Evolutionary conservation across 2,113 vertebrate genomes (phyloP).

Genomic region (Epinephelus lanceolatus): DNA sequence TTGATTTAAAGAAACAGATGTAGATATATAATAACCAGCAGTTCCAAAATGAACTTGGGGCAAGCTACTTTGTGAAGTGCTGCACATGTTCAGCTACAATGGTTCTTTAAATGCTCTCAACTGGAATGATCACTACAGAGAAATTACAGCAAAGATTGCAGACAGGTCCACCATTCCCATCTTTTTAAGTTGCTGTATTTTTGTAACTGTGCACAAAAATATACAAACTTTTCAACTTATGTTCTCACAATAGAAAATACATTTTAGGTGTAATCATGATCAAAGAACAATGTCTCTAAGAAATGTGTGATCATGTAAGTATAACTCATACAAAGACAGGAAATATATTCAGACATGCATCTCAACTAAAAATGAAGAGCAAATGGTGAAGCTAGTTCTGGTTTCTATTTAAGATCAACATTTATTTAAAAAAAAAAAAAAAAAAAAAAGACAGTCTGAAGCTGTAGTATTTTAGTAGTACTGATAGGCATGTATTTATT

Average conservation of each 20-base stretch:
- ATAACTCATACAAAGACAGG: neutral
- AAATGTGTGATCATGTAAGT: neutral
- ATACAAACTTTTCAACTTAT: neutral
- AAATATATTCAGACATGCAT: neutral
- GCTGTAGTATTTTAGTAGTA: neutral
- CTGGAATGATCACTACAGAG: neutral
- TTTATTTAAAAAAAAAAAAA: neutral
- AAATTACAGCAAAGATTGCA: neutral
- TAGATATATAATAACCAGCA: neutral
- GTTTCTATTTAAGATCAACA: neutral
- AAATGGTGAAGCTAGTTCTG: neutral
- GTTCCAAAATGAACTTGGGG: neutral
- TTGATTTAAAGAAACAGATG: neutral
- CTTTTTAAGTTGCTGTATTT: neutral
- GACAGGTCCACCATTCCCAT: neutral
- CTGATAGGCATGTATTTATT: conserved; percentile 6
- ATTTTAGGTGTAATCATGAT: neutral
- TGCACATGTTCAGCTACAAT: neutral
- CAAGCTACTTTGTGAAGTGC: too few relatives aligned
- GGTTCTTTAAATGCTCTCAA: neutral
- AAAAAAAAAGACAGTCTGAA: neutral
- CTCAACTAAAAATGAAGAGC: neutral
- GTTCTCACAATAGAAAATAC: neutral
- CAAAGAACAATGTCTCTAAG: neutral
- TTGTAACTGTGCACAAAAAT: neutral